Conservation (phyloP, 2,888 invertebrate genomes). For the Papilio elwesi region DNA sequence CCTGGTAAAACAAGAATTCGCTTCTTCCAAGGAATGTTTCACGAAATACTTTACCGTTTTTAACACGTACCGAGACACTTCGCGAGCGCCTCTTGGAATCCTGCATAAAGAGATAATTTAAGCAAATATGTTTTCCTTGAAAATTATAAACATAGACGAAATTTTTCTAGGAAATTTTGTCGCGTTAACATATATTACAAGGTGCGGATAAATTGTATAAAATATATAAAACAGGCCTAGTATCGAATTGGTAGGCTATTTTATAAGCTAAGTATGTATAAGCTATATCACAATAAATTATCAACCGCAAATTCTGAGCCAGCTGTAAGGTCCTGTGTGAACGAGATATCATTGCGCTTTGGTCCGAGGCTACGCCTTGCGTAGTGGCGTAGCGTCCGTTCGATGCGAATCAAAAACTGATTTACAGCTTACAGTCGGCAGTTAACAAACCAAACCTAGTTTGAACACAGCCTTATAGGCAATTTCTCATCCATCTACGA, state of each 20-base stretch:
- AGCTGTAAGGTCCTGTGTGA: too few relatives aligned
- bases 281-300: too few relatives aligned
- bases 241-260: too few relatives aligned
- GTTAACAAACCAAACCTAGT: too few relatives aligned
- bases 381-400: too few relatives aligned
- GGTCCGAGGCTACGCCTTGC: too few relatives aligned
- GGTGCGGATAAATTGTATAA: neutral
- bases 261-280: neutral
- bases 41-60: slow-evolving; percentile 1
- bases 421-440: too few relatives aligned
- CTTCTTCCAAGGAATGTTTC: slow-evolving; percentile 10
- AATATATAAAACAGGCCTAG: neutral
- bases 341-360: too few relatives aligned
- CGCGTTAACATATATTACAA: slow-evolving; percentile 9
- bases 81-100: neutral
- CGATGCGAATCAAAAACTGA: too few relatives aligned
- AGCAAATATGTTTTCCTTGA: neutral
- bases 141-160: neutral
- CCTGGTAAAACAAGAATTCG: neutral
- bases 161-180: neutral
- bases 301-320: too few relatives aligned
- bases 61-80: neutral
- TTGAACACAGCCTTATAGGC: too few relatives aligned
- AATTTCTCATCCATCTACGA: neutral
- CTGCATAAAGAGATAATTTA: neutral